A percentile compares a stretch with the other conserved stretches of the same genome.
phyloP scores from a whole-genome alignment of 2,888 invertebrate species.

The Polymixis flavicincta region DNA sequence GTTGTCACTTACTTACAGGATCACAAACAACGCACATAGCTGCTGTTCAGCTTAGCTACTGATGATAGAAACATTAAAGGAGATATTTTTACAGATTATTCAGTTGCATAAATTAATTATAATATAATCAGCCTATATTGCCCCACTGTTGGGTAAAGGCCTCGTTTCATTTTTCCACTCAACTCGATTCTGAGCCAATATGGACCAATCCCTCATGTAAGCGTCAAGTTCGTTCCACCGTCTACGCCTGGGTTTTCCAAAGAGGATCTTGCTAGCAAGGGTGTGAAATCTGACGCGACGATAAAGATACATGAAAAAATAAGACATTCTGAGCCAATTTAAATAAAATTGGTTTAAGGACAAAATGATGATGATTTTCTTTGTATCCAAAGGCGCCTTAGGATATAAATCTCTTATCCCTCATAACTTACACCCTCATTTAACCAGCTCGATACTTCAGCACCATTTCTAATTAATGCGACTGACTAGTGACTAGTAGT shows the following conservation, averaged over 20 bases:
- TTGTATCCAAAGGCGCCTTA: no score
- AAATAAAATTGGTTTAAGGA: neutral
- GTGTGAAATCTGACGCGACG: neutral
- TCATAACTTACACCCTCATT: slow-evolving; percentile 44
- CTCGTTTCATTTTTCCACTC: no score
- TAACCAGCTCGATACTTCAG: slow-evolving; percentile 55
- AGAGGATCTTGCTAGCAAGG: neutral
- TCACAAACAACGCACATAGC: neutral
- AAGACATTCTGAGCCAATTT: no score
- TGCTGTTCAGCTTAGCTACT: neutral
- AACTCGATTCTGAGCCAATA: no score
- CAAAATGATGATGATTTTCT: neutral
- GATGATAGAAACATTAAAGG: neutral
- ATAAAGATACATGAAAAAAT: neutral
- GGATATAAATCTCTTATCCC: neutral
- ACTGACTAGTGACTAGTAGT: slow-evolving; percentile 28
- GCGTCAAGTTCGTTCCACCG: no score
- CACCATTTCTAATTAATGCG: slow-evolving; percentile 74
- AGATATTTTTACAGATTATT: neutral
- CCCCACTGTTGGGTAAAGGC: no score
- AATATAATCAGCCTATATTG: no score
- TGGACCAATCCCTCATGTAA: no score
- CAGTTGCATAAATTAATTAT: neutral
- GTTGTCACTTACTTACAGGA: neutral
- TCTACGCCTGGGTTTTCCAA: no score